Conservation (phyloP, 2,888 invertebrate species). For the Gryllus longicercus region DNA sequence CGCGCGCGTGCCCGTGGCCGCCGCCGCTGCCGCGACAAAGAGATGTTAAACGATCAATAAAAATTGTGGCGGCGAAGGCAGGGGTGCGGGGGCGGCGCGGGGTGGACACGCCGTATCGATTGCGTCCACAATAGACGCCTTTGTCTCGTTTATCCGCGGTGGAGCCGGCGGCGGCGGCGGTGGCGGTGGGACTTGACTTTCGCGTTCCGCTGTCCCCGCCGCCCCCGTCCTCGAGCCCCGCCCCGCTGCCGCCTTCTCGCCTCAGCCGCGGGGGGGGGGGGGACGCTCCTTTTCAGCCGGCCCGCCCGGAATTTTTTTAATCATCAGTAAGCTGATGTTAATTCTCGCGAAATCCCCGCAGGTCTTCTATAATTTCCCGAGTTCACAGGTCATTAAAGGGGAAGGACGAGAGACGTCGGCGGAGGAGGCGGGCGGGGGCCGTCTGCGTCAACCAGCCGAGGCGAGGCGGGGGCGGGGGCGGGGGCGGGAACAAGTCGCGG, state of each 20-base stretch:
- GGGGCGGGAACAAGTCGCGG: neutral
- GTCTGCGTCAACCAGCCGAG: neutral
- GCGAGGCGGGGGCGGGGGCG: neutral
- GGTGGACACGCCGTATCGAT: neutral
- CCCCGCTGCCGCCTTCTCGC: no score
- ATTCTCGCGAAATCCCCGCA: no score
- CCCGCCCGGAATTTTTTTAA: neutral
- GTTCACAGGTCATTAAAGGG: no score
- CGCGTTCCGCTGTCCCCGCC: no score
- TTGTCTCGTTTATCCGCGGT: neutral
- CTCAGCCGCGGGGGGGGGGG: no score
- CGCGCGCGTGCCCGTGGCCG: neutral
- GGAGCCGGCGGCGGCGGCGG: neutral
- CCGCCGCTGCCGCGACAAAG: neutral
- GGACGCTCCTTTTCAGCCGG: neutral
- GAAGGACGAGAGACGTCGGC: no score
- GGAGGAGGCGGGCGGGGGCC: no score
- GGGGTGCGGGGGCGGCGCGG: neutral
- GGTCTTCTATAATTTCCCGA: no score
- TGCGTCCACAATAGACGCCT: neutral
- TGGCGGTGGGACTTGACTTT: no score
- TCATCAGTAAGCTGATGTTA: no score
- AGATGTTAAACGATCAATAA: neutral
- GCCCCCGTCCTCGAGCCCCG: no score
- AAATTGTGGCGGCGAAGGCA: constrained; percentile 11